phyloP scores from a whole-genome alignment of 2,113 vertebrate species.

The Rhabdornis inornatus region DNA sequence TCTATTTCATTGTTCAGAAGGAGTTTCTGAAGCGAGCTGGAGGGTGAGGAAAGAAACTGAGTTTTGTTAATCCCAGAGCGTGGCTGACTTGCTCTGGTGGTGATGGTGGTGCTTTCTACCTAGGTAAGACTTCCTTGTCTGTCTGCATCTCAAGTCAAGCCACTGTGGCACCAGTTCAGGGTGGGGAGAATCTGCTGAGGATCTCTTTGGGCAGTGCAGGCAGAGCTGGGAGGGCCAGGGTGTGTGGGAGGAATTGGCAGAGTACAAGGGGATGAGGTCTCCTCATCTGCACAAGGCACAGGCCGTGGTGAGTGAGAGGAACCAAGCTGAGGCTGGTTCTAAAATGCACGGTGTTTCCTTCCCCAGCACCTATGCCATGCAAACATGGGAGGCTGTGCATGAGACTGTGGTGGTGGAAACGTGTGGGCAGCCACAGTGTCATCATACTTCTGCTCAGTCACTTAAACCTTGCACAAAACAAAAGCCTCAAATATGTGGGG shows the following conservation, averaged over 20 bases:
- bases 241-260: neutral
- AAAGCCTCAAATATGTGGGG: neutral
- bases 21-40: neutral
- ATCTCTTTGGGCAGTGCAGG: neutral
- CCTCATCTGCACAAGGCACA: neutral
- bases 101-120: neutral
- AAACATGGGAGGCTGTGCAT: neutral
- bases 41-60: neutral
- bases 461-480: neutral
- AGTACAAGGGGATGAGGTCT: neutral
- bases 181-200: neutral
- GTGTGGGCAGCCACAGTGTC: neutral
- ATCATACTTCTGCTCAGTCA: neutral
- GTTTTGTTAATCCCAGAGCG: neutral
- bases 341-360: rapidly evolving
- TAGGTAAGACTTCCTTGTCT: neutral
- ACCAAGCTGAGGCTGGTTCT: rapidly evolving
- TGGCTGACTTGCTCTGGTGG: neutral
- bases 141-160: neutral
- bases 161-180: neutral
- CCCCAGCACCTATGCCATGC: neutral
- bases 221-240: neutral
- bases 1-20: neutral
- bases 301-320: neutral
- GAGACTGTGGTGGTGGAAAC: neutral